A percentile compares a stretch with the other conserved stretches of the same genome.
These are phyloP conservation scores for Bhutanitis thaidina DNA, from an alignment of 2,888 invertebrate genomes.

Conservation along the genomic window DNA sequence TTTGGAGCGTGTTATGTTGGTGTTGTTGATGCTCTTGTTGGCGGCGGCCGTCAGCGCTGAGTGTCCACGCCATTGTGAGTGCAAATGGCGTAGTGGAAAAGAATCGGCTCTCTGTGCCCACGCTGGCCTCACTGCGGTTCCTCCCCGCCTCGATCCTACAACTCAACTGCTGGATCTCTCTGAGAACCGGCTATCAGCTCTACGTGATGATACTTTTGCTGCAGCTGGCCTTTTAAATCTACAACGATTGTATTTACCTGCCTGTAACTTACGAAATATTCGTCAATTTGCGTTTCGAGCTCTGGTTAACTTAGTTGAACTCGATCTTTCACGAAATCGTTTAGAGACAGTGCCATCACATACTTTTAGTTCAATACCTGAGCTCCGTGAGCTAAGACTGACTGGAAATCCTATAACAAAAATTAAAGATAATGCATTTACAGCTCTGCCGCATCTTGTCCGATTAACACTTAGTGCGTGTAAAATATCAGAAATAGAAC, in stretches of 20 bases:
- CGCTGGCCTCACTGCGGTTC: conserved; percentile 86
- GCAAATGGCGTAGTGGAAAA: conserved; percentile 94
- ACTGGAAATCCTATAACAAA: conserved; percentile 87
- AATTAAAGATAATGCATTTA: conserved; percentile 85
- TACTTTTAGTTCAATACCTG: conserved; percentile 85
- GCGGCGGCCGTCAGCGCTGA: conserved; percentile 80
- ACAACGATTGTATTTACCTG: conserved; percentile 87
- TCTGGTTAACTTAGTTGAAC: conserved; percentile 89
- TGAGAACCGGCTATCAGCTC: conserved; percentile 83
- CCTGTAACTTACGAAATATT: conserved; percentile 84
- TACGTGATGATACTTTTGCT: conserved; percentile 87
- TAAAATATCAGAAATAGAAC: conserved; percentile 83
- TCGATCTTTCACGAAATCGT: conserved; percentile 88
- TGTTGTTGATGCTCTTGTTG: conserved; percentile 69
- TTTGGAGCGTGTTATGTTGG: conserved; percentile 80
- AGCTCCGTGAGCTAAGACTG: conserved; percentile 86
- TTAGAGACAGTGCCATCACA: conserved; percentile 85
- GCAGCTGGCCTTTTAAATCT: conserved; percentile 87
- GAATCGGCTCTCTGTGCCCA: conserved; percentile 90
- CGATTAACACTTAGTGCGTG: conserved; percentile 87
- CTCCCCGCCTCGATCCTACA: conserved; percentile 86
- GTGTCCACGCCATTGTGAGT: conserved; percentile 89
- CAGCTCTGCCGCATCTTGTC: conserved; percentile 83
- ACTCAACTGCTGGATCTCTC: conserved; percentile 90
- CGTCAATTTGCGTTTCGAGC: conserved; percentile 87